Base-by-base conservation (phyloP, 2,888 invertebrate genomes). In the Drosophila atroscutellata region DNA sequence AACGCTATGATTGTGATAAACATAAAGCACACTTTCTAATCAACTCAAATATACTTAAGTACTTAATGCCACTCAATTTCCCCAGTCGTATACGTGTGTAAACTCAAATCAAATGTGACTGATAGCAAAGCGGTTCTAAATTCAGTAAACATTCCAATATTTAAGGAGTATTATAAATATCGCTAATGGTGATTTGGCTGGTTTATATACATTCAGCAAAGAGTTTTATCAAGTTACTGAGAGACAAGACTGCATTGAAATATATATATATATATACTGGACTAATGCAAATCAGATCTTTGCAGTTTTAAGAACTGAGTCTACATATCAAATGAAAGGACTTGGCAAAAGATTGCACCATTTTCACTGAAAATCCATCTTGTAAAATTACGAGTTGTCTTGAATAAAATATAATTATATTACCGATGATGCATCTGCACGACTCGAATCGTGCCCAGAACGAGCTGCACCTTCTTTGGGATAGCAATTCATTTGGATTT, bases 401-500 rank as follows among this genome's bases (percentile, higher is more conserved):
- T 18, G 36, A 28, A 26, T 24, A n/a, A n/a, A 36, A 4, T 24
- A 36, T 3, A 51, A 26, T 11, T n/a, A 13, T n/a, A 30, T 91
- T 64, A 87, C 81, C 50, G 91, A 91, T 57, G 90, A 86, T 9
- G 80, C 83, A 52, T 90, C 90, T 3, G 89, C 85, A 18, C 89
- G 91, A 70, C 90, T 92, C 13, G 91, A 91, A 42, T 91, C 92
- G 37, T 80, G 15, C 47, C 76, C 42, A 18, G 50, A 49, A 8
- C 54, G 42, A 5, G 24, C 55, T 24, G 57, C 63, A 26, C 72
- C 70, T 63, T 91, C 91, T 80, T 91, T 92, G 62, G 92, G 91
- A 88, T 93, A 93, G 65, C 93, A 93, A 75, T 93, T 91, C 93
- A 93, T 93, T 77, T 92, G 91, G 61, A 93, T 93, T 80, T 92